Conservation (phyloP, 2,888 invertebrate genomes). For the Sipunculus nudus region DNA sequence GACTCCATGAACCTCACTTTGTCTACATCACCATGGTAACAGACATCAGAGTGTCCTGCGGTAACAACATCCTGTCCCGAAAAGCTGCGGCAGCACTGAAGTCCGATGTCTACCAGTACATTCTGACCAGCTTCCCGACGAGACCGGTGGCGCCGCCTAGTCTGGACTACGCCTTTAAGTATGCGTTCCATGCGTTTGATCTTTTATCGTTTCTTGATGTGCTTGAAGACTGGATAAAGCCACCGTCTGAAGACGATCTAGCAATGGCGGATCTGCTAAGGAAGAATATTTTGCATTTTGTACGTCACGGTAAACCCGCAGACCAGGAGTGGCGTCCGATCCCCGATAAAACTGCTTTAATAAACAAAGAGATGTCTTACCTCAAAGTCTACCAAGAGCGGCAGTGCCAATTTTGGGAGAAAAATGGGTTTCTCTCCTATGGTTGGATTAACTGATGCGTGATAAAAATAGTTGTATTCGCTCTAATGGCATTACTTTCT, state of each 20-base stretch:
- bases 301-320: constrained; percentile 39
- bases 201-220: constrained; percentile 49
- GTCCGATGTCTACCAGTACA: constrained; percentile 48
- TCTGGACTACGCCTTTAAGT: constrained; percentile 24
- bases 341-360: constrained; percentile 41
- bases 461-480: no score
- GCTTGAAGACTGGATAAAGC: no score
- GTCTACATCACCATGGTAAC: constrained; percentile 52
- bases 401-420: constrained; percentile 50
- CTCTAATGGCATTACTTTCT: no score
- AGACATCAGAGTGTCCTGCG: constrained; percentile 51
- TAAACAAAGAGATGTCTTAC: constrained; percentile 34
- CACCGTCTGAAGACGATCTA: constrained; percentile 40
- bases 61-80: constrained; percentile 43
- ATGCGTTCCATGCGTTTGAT: constrained; percentile 53
- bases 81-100: constrained; percentile 36
- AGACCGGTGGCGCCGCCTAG: constrained; percentile 39
- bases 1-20: constrained; percentile 41
- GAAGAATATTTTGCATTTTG: constrained; percentile 47
- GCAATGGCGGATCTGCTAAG: constrained; percentile 44
- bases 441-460: constrained; percentile 54
- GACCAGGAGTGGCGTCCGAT: constrained; percentile 41
- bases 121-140: constrained; percentile 48
- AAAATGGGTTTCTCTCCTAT: constrained; percentile 48
- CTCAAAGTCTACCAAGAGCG: constrained; percentile 39